Conservation (phyloP, 2,113 vertebrate species). For the Lampris incognitus region DNA sequence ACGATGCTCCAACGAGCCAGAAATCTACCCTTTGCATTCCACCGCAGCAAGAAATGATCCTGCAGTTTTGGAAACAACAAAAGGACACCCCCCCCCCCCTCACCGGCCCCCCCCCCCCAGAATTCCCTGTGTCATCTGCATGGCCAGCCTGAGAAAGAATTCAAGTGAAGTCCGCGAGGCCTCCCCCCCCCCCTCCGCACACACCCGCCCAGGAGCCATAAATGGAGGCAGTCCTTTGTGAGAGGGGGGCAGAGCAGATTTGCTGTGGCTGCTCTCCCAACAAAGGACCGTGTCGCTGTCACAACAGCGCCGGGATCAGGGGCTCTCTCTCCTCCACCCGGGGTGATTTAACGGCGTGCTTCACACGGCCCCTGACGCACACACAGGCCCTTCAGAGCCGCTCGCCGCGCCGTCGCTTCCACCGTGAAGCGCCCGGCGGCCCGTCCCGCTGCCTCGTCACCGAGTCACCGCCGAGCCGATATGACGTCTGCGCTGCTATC, state of each 20-base stretch:
- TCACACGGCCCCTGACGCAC: conserved; percentile 60
- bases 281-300: conserved; percentile 73
- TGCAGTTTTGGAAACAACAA: conserved; percentile 62
- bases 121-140: conserved; percentile 66
- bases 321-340: conserved; percentile 65
- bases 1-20: conserved; percentile 20
- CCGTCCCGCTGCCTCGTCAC: background rate
- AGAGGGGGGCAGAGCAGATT: conserved; percentile 75
- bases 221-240: conserved; percentile 80
- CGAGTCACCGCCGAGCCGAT: background rate
- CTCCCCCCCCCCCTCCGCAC: conserved; percentile 66
- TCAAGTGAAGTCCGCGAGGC: conserved; percentile 71
- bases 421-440: background rate
- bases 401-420: conserved; percentile 2
- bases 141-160: conserved; percentile 76
- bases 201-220: conserved; percentile 71
- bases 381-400: conserved; percentile 41
- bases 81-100: conserved; percentile 15
- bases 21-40: conserved; percentile 15
- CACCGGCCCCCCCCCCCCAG: conserved; percentile 43
- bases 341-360: conserved; percentile 62
- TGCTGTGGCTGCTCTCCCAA: conserved; percentile 69
- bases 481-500: background rate
- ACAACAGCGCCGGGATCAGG: conserved; percentile 77
- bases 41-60: conserved; percentile 10